A percentile compares a stretch with the other conserved stretches of the same genome.
Evolutionary conservation across 1,140 invertebrate species (phyloP).

Genomic region (Anastrepha ludens): DNA sequence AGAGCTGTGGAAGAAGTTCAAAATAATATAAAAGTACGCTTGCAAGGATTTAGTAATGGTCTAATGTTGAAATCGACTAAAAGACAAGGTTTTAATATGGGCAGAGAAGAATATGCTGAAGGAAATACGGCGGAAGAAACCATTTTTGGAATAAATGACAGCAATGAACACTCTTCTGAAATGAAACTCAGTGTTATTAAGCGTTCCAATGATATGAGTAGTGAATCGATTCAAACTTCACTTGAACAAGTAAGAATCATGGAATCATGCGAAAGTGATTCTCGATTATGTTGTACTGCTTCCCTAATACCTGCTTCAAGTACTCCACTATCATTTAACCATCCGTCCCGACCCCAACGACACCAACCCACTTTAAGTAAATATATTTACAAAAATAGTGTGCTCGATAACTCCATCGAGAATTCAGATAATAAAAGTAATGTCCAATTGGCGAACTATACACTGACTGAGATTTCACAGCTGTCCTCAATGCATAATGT

Average conservation of each 20-base stretch:
- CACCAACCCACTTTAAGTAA: background rate
- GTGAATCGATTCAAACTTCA: background rate
- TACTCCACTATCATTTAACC: background rate
- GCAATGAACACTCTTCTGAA: background rate
- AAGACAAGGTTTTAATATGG: background rate
- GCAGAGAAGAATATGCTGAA: background rate
- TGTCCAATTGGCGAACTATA: background rate
- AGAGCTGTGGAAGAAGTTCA: conserved; percentile 29
- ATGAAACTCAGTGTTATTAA: background rate
- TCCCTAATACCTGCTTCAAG: background rate
- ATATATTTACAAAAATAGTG: background rate
- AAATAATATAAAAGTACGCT: conserved; percentile 21
- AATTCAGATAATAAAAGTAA: background rate
- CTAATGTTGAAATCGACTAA: background rate
- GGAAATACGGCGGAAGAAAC: background rate
- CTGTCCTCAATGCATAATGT: background rate
- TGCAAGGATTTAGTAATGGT: conserved; percentile 2
- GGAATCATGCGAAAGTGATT: background rate
- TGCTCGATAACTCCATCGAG: background rate
- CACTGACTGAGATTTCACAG: background rate
- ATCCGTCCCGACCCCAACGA: background rate
- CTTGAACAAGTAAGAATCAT: background rate
- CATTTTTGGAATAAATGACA: background rate
- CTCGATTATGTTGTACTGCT: background rate
- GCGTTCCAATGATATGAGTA: background rate